Evolutionary conservation across 2,888 invertebrate species (phyloP).

Genomic region (Drosophila tanythrix): DNA sequence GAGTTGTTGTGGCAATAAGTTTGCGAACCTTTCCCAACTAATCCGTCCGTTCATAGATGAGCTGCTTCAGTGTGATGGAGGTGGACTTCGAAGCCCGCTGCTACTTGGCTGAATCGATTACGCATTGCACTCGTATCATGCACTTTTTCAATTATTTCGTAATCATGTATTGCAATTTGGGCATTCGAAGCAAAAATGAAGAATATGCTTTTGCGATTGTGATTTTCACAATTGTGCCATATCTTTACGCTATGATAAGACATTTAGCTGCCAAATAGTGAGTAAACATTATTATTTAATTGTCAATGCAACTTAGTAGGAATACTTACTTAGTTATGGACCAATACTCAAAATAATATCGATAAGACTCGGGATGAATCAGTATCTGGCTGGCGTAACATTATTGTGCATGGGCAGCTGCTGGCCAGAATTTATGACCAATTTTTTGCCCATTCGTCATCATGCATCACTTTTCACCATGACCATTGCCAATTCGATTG

Average conservation of each 20-base stretch:
- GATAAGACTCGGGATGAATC: slow-evolving; percentile 49
- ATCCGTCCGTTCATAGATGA: slow-evolving; percentile 25
- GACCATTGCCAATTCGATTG: slow-evolving; percentile 38
- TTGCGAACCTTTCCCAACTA: neutral
- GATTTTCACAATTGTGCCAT: slow-evolving; percentile 1
- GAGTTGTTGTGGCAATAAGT: neutral
- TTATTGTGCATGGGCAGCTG: slow-evolving; percentile 47
- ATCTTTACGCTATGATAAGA: neutral
- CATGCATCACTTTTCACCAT: slow-evolving; percentile 49
- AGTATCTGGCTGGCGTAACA: slow-evolving; percentile 57
- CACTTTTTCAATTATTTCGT: slow-evolving; percentile 38
- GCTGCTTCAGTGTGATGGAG: slow-evolving; percentile 34
- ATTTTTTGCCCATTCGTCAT: slow-evolving; percentile 49
- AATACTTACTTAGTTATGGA: neutral
- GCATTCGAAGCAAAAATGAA: neutral
- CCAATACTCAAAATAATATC: slow-evolving; percentile 26
- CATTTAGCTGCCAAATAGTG: slow-evolving; percentile 25
- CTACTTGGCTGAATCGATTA: neutral
- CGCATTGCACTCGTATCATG: slow-evolving; percentile 20
- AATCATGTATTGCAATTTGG: slow-evolving; percentile 44
- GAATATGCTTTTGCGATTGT: slow-evolving; percentile 7
- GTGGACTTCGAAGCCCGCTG: slow-evolving; percentile 37
- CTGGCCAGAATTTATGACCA: slow-evolving; percentile 50
- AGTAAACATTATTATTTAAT: neutral
- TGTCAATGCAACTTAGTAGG: neutral